Percentiles rank a stretch among this genome's conserved stretches.
phyloP scores from a whole-genome alignment of 1,140 invertebrate genomes.

The Carcinoscorpius rotundicauda region DNA sequence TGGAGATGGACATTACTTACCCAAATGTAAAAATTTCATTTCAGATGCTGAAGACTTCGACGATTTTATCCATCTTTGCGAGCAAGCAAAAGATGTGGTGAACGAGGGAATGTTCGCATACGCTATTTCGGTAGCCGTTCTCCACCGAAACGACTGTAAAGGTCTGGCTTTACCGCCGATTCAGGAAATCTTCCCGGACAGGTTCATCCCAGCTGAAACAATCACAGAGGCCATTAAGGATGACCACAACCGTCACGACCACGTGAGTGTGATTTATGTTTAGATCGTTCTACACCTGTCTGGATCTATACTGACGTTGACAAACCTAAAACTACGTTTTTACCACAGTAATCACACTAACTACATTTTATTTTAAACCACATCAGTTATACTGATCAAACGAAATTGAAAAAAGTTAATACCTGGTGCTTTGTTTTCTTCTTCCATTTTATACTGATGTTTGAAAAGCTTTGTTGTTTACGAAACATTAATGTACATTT shows the following conservation, averaged over 20 bases:
- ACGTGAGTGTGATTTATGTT: slow-evolving; percentile 13
- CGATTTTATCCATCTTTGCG: slow-evolving; percentile 47
- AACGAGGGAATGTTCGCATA: slow-evolving; percentile 52
- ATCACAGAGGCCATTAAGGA: slow-evolving; percentile 33
- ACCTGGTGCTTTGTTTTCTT: too few species aligned
- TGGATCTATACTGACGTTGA: too few species aligned
- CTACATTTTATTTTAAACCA: too few species aligned
- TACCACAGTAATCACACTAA: too few species aligned
- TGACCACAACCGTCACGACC: slow-evolving; percentile 29
- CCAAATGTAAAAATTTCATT: not conserved
- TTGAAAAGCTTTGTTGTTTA: too few species aligned
- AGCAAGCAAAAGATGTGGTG: slow-evolving; percentile 46
- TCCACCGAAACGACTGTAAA: slow-evolving; percentile 41
- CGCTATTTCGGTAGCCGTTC: slow-evolving; percentile 43
- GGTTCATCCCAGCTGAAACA: slow-evolving; percentile 37
- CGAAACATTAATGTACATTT: too few species aligned
- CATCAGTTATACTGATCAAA: too few species aligned
- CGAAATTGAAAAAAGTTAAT: too few species aligned
- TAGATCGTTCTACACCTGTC: not conserved
- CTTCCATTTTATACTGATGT: too few species aligned
- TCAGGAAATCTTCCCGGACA: slow-evolving; percentile 47
- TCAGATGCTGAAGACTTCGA: slow-evolving; percentile 11
- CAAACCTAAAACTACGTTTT: too few species aligned
- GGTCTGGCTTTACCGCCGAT: slow-evolving; percentile 47
- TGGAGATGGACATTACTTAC: too few species aligned